Base-by-base conservation (phyloP, 2,113 vertebrate species). In the Lethenteron camtschaticum region DNA sequence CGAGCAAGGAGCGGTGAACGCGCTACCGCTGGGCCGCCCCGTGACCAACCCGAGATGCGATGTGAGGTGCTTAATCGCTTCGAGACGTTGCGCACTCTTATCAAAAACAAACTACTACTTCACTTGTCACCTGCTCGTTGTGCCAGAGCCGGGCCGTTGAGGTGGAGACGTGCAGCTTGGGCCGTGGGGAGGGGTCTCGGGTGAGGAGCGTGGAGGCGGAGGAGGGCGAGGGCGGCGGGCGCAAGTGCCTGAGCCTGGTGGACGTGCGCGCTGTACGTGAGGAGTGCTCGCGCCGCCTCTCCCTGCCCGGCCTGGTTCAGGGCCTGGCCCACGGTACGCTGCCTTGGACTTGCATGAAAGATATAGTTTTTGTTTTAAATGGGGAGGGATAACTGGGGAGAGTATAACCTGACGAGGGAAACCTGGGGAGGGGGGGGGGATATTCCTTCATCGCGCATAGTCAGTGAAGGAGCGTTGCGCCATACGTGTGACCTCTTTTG, bases 201-300 rank as follows among this genome's bases (percentile, higher is more conserved):
- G 63, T 24, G n/a, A n/a, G n/a, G 9, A 24, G n/a, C 9, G n/a
- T 11, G 24, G 9, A n/a, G 24, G 24, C 63, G 24, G n/a, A 16
- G 63, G n/a, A 20, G 63, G 24, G 24, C 63, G 41, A 41, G 41
- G 41, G 41, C 41, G 41, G 41, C 41, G 41, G 41, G 41, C 63
- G 63, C n/a, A 99, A 97, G 79, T 96, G 92, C 78, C 95, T 84
- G 74, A 97, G 94, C 78, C 84, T 95, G 2, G 89, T 90, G 58
- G 94, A 97, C 75, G 89, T 99, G 76, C 84, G 85, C 56, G 94
- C 96, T 75, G 89, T 99, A 76, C 84, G 85, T 56, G 86, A 94
- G 76, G 90, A 96, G 71, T 78, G 84, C 68, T 85, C 83, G 72
- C 83, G 94, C 68, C 88, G 92, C 70, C 89, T 99, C 56, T 99